These are phyloP conservation scores for Enteromius trimaculatus DNA, from an alignment of 2,797 vertebrate species.

Conservation along the genomic window DNA sequence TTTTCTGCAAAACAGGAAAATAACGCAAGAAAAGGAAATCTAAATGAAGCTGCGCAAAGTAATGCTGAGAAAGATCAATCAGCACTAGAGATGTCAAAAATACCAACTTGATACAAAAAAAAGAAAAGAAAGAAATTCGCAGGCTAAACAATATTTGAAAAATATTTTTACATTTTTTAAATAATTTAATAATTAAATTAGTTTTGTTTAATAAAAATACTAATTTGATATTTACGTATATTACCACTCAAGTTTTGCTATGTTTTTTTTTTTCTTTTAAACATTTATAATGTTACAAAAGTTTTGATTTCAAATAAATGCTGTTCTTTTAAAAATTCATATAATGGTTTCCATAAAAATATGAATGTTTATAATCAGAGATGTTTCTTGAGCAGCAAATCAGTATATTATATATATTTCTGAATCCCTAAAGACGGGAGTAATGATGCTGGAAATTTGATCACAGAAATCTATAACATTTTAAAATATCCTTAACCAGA, in stretches of 20 bases:
- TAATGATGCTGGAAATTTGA: not conserved
- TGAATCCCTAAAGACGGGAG: not conserved
- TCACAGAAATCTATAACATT: not conserved
- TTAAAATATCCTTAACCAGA: not conserved
- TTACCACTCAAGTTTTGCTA: not conserved
- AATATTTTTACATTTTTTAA: not conserved
- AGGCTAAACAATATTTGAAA: not conserved
- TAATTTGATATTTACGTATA: not conserved
- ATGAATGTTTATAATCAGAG: too few relatives aligned
- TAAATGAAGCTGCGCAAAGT: constrained; percentile 44
- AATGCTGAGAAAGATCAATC: constrained; percentile 49
- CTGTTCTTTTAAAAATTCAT: not conserved
- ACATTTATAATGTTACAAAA: not conserved
- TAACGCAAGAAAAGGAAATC: constrained; percentile 50
- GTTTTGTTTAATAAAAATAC: not conserved
- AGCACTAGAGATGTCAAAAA: constrained; percentile 34
- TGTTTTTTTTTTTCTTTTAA: not conserved
- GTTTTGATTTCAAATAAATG: not conserved
- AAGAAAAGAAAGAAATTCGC: not conserved
- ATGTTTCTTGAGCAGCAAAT: not conserved
- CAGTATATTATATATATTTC: not conserved
- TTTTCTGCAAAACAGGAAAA: constrained; percentile 84
- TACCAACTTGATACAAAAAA: constrained; percentile 22
- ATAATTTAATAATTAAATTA: not conserved
- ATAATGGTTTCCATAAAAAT: not conserved